Base-by-base conservation (phyloP, 2,888 invertebrate species). In the Protophormia terraenovae region DNA sequence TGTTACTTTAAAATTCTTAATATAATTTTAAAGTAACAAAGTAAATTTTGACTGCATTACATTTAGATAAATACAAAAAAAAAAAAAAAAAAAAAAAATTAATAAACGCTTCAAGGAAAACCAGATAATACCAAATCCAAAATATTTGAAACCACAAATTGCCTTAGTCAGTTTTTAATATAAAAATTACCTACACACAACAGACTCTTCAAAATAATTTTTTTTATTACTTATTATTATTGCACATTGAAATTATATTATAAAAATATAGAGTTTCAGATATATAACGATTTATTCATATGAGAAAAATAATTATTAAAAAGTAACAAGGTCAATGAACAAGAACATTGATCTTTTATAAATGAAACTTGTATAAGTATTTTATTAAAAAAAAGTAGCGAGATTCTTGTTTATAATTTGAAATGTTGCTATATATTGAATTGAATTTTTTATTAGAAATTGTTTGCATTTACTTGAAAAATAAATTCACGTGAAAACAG, bases 331-430 rank as follows among this genome's bases (percentile, higher is more conserved):
- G 77, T 77, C 77, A 77, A 47, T 77, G 55, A 58, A 58, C 58
- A 58, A 76, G 66, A 77, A 32, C 45, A 77, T 66, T 77, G 77
- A 58, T 77, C 67, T 77, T 58, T 45, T 32, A 58, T 22, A n/a
- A 35, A 67, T 41, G 14, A 55, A 22, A 55, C 10, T 27, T 32
- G 62, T 12, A 45, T 66, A n/a, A 41, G n/a, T 38, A 32, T 45
- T 55, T 22, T 27, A 27, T 3, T 22, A 24, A 32, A 66, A 16
- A 32, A 3, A 32, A 67, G 45, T 58, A 55, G 32, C 32, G 47
- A 41, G 64, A 66, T 58, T 27, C 27, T 55, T n/a, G n/a, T n/a
- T n/a, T n/a, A n/a, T n/a, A n/a, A n/a, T n/a, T n/a, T n/a, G n/a
- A 27, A 55, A 55, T 38, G 3, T 10, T 32, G 10, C 3, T 32